Base-by-base conservation (phyloP, 2,888 invertebrate species). In the Yponomeuta sedellus region DNA sequence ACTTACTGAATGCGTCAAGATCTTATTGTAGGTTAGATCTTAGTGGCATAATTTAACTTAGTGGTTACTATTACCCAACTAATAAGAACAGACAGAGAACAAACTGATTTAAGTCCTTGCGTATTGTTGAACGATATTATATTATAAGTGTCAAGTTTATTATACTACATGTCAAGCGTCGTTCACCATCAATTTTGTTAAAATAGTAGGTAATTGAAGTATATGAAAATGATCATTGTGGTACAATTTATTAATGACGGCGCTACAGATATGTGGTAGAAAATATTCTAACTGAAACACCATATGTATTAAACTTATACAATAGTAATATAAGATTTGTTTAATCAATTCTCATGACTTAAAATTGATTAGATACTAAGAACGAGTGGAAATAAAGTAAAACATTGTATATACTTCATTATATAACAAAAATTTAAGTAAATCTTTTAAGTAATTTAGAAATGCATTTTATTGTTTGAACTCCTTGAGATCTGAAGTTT, bases 401-500 rank as follows among this genome's bases (percentile, higher is more conserved):
- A 86, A 87, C 83, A 84, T 83, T 89, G 88, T 90, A 89, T 86
- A 90, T 91, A 90, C 44, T 82, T 87, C 56, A 34, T 88, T 85
- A 86, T 80, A 88, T 85, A 88, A 86, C 80, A 77, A 75, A 77
- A 81, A 81, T 82, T 82, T 87, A 90, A 89, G 88, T 86, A 91
- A 89, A 91, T 83, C 86, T 89, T 87, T 88, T 87, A 88, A 88
- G 87, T 87, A 86, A 88, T 76, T 85, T 83, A 83, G 76, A 73
- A 12, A 74, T 79, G 87, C 79, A 85, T 90, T 90, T 91, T 80
- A 88, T 90, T 89, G 88, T 70, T 71, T 72, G 67, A 71, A 76
- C 82, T 91, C 92, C 56, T 56, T 92, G 92, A 93, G 88, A 88
- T 89, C 88, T 88, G 88, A 88, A 85, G 79, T 80, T 76, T 69